Evolutionary conservation across 2,888 invertebrate genomes (phyloP), one percentile per base, ranked within the genome.

Genomic region (Apoda limacodes): DNA sequence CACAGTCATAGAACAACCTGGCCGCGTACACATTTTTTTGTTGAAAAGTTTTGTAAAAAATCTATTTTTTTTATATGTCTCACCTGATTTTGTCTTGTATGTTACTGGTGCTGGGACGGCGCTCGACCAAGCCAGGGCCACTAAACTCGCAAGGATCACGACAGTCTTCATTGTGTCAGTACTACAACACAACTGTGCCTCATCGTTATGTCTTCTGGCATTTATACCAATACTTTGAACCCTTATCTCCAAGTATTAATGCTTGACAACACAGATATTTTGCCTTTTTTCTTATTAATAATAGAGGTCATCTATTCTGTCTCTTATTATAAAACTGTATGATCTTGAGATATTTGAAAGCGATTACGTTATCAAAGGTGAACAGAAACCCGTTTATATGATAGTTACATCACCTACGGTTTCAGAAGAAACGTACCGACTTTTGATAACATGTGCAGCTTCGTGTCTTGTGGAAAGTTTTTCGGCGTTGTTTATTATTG

Each of bases 101-200:
- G 51, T 42, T 15, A 28, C 26, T 43, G 42, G 34, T 13, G 40
- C 40, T 10, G 57, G 57, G 28, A 59, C 48, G 40, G 49, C 48
- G 20, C 55, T 55, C 35, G 69, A 71, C 32, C 61, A 45, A 35
- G 64, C 66, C 44, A 81, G 46, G 45, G 68, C 72, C 42, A 71
- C 54, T 15, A 76, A 52, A 45, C 63, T 63, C 28, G 71, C 64
- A 32, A 82, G 50, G 35, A 75, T 53, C 41, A 80, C 39, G 60
- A 76, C 67, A 65, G 76, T 71, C 71, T 72, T 82, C 82, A 78
- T 80, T 46, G 50, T 71, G 44, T 43, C 46, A 52, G 48, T 52
- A 42, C 42, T 45, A 48, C 52, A 52, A 56, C 56, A 41, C 53
- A 65, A 74, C 71, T 74, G 72, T 74, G 35, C 53, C 38, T 32